These are phyloP conservation scores for Halocynthia roretzi DNA, from an alignment of 23 tunicate species.

Conservation along the genomic window DNA sequence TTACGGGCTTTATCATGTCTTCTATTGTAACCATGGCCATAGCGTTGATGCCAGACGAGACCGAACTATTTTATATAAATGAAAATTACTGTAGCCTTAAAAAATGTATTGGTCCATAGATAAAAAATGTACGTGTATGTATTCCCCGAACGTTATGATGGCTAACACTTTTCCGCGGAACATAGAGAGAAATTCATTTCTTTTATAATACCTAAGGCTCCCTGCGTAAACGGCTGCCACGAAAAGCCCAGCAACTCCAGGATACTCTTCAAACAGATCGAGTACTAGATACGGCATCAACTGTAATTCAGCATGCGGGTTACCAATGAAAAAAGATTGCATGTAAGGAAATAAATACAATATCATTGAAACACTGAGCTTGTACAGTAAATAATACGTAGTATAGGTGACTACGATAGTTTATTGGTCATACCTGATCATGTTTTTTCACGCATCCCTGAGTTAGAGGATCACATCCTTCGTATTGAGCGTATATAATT, in stretches of 20 bases:
- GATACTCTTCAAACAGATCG: slow-evolving; percentile 40
- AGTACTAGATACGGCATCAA: slow-evolving; percentile 57
- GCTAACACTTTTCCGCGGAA: too few relatives aligned
- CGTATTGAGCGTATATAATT: slow-evolving; percentile 42
- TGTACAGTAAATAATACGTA: too few relatives aligned
- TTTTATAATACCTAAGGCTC: slow-evolving; percentile 48
- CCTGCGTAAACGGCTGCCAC: slow-evolving; percentile 77
- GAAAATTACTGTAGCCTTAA: background rate
- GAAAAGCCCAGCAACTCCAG: slow-evolving; percentile 71
- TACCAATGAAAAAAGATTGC: background rate
- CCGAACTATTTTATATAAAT: slow-evolving; percentile 11
- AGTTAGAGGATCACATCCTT: slow-evolving; percentile 49
- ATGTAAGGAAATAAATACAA: background rate
- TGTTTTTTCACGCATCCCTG: slow-evolving; percentile 18
- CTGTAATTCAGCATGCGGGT: slow-evolving; percentile 1
- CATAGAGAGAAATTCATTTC: background rate
- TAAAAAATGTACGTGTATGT: background rate
- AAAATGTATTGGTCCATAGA: background rate
- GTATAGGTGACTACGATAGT: too few relatives aligned
- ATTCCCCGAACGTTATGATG: too few relatives aligned
- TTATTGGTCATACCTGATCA: slow-evolving; percentile 39
- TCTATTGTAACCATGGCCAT: slow-evolving; percentile 49
- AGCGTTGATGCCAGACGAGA: slow-evolving; percentile 69
- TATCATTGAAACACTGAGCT: too few relatives aligned
- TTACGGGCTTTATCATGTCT: slow-evolving; percentile 39